Evolutionary conservation across 2,888 invertebrate genomes (phyloP).

Genomic region (Callosobruchus maculatus): DNA sequence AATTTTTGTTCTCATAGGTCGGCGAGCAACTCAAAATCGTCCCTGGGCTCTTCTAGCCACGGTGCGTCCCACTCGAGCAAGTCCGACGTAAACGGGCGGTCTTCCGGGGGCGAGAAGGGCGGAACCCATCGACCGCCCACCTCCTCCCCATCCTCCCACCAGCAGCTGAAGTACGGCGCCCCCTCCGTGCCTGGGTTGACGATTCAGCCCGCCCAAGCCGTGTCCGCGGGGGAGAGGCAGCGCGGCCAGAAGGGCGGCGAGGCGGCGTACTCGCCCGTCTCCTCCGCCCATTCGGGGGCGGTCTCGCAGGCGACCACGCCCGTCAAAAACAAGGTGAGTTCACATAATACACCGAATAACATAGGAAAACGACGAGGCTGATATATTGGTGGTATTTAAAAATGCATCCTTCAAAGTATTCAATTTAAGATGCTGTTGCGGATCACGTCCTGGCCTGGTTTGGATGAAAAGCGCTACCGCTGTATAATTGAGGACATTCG

Average conservation of each 20-base stretch:
- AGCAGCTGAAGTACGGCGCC: conserved; percentile 14
- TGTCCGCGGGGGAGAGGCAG: conserved; percentile 3
- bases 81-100: background rate
- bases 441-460: too few species aligned
- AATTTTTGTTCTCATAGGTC: conserved; percentile 11
- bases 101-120: background rate
- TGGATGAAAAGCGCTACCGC: too few species aligned
- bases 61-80: background rate
- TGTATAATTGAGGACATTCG: too few species aligned
- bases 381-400: too few species aligned
- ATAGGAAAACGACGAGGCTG: conserved; percentile 29
- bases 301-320: conserved; percentile 10
- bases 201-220: conserved; percentile 35
- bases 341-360: conserved; percentile 27
- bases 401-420: too few species aligned
- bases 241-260: conserved; percentile 45
- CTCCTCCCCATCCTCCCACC: conserved; percentile 1
- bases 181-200: conserved; percentile 37
- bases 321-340: conserved; percentile 10
- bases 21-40: conserved; percentile 21
- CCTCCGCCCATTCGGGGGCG: conserved; percentile 2
- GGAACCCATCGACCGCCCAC: background rate
- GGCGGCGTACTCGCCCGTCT: conserved; percentile 30
- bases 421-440: too few species aligned
- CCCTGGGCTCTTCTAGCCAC: conserved; percentile 1